Conservation (phyloP, 2,888 invertebrate species). For the Cybosia mesomella region DNA sequence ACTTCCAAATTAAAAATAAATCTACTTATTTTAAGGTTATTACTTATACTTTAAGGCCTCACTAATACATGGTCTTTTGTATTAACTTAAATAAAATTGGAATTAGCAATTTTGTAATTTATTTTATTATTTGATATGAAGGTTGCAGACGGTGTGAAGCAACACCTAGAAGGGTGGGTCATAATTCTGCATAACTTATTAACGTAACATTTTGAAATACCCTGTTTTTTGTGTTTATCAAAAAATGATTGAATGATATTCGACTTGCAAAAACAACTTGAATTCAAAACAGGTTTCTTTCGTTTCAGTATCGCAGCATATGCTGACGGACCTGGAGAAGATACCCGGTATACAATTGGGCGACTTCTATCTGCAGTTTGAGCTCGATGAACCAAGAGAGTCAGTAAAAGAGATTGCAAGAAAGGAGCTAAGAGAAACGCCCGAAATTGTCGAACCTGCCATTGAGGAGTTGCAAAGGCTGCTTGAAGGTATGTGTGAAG, state of each 20-base stretch:
- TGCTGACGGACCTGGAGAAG: conserved; percentile 90
- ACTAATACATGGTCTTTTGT: neutral
- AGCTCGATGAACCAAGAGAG: conserved; percentile 89
- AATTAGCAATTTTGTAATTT: neutral
- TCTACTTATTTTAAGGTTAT: neutral
- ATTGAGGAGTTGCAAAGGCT: conserved; percentile 86
- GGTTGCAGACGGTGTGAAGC: neutral
- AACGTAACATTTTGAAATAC: no score
- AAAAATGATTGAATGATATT: neutral
- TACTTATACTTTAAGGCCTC: neutral
- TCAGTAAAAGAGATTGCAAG: conserved; percentile 90
- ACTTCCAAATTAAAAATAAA: no score
- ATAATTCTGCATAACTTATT: neutral
- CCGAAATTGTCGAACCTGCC: conserved; percentile 87
- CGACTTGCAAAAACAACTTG: neutral
- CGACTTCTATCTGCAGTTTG: conserved; percentile 89
- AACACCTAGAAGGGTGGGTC: neutral
- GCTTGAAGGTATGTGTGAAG: conserved; percentile 85
- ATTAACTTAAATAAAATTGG: neutral
- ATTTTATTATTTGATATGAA: neutral
- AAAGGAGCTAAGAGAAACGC: conserved; percentile 89
- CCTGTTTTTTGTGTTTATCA: no score
- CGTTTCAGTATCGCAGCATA: conserved; percentile 89
- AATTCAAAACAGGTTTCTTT: conserved; percentile 11
- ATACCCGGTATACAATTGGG: conserved; percentile 90